Percentiles rank a stretch among this genome's conserved stretches.
Conservation (phyloP, 2,113 vertebrate genomes). For the Cnemophilus loriae region DNA sequence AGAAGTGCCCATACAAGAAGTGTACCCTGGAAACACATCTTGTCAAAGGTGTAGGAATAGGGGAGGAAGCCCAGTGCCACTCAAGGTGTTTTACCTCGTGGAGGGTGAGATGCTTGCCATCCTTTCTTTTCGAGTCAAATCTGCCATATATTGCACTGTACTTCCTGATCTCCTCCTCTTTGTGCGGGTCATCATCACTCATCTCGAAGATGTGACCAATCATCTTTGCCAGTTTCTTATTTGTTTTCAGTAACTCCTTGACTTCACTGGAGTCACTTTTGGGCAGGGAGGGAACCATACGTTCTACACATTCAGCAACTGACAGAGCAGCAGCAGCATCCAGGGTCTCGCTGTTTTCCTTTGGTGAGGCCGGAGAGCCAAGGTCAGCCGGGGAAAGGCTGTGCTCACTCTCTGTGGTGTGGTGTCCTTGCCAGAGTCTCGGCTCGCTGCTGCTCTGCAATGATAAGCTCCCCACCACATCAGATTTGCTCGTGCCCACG, state of each 20-base stretch:
- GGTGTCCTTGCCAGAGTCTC: constrained; percentile 86
- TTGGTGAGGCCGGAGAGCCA: constrained; percentile 90
- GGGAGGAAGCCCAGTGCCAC: background rate
- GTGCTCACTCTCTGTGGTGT: constrained; percentile 87
- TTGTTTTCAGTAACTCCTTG: constrained; percentile 88
- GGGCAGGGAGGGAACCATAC: constrained; percentile 84
- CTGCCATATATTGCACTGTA: constrained; percentile 98
- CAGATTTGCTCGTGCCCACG: constrained; percentile 73
- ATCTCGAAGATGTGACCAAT: constrained; percentile 97
- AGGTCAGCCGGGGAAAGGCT: constrained; percentile 89
- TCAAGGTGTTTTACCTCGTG: constrained; percentile 82
- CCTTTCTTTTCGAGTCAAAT: constrained; percentile 96
- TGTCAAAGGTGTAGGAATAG: background rate
- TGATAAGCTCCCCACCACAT: constrained; percentile 72
- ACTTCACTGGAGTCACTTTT: constrained; percentile 82
- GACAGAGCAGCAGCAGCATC: constrained; percentile 88
- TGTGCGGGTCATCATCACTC: constrained; percentile 86
- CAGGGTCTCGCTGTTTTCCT: constrained; percentile 87
- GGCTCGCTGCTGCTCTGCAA: constrained; percentile 79
- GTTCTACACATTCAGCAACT: constrained; percentile 91
- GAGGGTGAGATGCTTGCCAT: constrained; percentile 94
- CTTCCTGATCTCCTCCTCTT: constrained; percentile 95
- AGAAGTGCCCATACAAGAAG: fast-evolving
- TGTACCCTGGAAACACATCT: background rate
- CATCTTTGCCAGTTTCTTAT: constrained; percentile 98